Evolutionary conservation across 2,113 vertebrate genomes (phyloP).

Genomic region (Spermophilus dauricus): DNA sequence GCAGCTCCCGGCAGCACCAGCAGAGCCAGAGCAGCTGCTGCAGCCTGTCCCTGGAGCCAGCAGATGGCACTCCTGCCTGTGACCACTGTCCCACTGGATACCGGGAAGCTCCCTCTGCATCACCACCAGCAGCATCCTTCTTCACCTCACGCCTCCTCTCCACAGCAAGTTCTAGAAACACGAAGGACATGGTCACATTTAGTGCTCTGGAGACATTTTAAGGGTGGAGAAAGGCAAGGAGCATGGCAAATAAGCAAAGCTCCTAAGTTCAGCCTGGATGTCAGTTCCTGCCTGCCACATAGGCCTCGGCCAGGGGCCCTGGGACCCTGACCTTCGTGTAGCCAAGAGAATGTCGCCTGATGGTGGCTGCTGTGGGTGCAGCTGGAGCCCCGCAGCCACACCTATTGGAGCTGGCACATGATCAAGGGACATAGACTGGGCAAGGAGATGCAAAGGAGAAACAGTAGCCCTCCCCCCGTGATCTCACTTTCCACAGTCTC

Average conservation of each 20-base stretch:
- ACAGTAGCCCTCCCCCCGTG: too few relatives aligned
- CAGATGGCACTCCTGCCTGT: too few relatives aligned
- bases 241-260: not conserved
- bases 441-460: too few relatives aligned
- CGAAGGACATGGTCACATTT: not conserved
- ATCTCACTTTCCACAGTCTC: too few relatives aligned
- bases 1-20: not conserved
- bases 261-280: not conserved
- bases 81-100: not conserved
- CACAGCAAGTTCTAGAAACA: not conserved
- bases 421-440: not conserved
- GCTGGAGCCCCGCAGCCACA: too few relatives aligned
- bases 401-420: too few relatives aligned
- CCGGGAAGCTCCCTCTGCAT: not conserved
- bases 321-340: too few relatives aligned
- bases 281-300: not conserved
- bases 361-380: rapidly evolving
- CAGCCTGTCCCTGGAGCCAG: too few relatives aligned
- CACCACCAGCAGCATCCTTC: not conserved
- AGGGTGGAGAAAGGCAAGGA: not conserved
- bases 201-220: not conserved
- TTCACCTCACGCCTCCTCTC: not conserved
- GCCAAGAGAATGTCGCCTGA: too few relatives aligned
- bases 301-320: not conserved
- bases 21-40: not conserved